Percentiles rank a stretch among this genome's conserved stretches.
Conservation (phyloP, 2,888 invertebrate genomes). For the Euplexia lucipara region DNA sequence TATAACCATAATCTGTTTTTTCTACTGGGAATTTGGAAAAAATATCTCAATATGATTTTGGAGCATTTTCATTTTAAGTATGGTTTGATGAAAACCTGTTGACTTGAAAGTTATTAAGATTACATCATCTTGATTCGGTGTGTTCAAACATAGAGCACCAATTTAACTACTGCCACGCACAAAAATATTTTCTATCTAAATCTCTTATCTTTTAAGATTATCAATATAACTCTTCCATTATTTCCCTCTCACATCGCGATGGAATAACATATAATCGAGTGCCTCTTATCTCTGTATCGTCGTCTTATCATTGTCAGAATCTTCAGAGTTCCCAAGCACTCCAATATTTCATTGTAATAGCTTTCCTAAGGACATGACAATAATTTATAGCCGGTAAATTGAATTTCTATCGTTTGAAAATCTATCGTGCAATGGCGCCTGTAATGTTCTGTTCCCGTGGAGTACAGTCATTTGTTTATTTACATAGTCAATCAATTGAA, state of each 20-base stretch:
- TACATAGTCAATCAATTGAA: conserved; percentile 32
- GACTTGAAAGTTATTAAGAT: background rate
- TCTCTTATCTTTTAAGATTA: background rate
- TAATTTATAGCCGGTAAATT: conserved; percentile 76
- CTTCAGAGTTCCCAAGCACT: conserved; percentile 61
- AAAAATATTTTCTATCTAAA: background rate
- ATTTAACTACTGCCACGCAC: too few relatives aligned
- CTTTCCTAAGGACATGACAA: conserved; percentile 68
- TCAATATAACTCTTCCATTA: conserved; percentile 9
- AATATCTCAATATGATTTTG: background rate
- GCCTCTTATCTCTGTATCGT: conserved; percentile 49
- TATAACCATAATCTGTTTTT: conserved; percentile 6
- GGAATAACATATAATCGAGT: conserved; percentile 31
- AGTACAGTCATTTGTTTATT: conserved; percentile 63
- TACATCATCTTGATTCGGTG: too few relatives aligned
- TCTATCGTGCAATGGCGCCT: conserved; percentile 69
- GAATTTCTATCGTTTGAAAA: conserved; percentile 75
- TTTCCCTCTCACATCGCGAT: conserved; percentile 6
- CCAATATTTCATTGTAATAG: conserved; percentile 75
- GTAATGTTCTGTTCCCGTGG: conserved; percentile 64
- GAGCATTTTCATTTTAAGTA: background rate
- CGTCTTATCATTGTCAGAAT: conserved; percentile 68
- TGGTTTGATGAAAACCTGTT: background rate
- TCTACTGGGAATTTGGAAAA: background rate
- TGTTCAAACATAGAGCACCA: too few relatives aligned